phyloP scores from a whole-genome alignment of 2,797 vertebrate genomes.

The Urosaurus nigricauda region DNA sequence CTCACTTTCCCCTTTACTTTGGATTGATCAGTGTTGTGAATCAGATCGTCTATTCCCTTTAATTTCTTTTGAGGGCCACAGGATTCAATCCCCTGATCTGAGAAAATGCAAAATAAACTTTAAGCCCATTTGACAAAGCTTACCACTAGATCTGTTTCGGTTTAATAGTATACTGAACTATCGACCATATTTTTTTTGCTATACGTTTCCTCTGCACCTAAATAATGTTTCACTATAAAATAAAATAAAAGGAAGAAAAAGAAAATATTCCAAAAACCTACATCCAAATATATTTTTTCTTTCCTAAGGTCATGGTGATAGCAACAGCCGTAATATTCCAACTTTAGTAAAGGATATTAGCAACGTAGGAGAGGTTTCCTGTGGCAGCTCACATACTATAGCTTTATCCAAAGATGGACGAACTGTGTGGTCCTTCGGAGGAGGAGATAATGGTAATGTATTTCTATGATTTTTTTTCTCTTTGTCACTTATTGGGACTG shows the following conservation, averaged over 20 bases:
- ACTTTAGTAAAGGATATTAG: slow-evolving; percentile 88
- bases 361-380: slow-evolving; percentile 87
- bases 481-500: not conserved
- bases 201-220: not conserved
- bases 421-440: slow-evolving; percentile 87
- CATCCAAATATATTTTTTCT: slow-evolving; percentile 7
- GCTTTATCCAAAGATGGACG: slow-evolving; percentile 86
- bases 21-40: too few relatives aligned
- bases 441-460: slow-evolving; percentile 84
- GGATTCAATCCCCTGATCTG: too few relatives aligned
- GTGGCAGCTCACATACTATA: slow-evolving; percentile 87
- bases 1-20: too few relatives aligned
- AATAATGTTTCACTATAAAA: not conserved
- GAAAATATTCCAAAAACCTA: not conserved
- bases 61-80: too few relatives aligned
- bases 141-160: not conserved
- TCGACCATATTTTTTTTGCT: not conserved
- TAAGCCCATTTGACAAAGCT: not conserved
- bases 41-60: too few relatives aligned
- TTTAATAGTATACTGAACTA: not conserved
- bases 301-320: slow-evolving; percentile 83
- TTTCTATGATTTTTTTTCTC: not conserved
- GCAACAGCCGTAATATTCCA: slow-evolving; percentile 87
- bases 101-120: not conserved
- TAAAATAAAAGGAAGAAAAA: not conserved